A percentile compares a stretch with the other conserved stretches of the same genome.
Conservation (phyloP, 2,113 vertebrate genomes). For the Dasypus novemcinctus region DNA sequence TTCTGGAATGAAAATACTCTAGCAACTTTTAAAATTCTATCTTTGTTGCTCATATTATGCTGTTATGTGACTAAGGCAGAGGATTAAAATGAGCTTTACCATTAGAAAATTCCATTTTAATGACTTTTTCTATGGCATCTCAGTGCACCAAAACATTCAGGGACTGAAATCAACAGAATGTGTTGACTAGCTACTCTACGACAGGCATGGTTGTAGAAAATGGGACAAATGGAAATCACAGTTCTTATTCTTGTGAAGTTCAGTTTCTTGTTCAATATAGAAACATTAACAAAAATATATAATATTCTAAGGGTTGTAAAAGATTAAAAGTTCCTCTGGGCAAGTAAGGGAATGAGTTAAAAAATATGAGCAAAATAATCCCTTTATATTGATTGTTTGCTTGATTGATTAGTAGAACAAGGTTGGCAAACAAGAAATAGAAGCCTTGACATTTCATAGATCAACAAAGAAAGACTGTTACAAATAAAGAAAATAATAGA, state of each 20-base stretch:
- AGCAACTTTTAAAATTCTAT: constrained; percentile 18
- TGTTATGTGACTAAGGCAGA: not conserved
- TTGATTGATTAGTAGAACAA: not conserved
- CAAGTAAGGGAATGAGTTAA: not conserved
- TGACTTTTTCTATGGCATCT: not conserved
- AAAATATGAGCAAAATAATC: not conserved
- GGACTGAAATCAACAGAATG: not conserved
- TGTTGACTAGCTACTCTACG: not conserved
- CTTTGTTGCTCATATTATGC: not conserved
- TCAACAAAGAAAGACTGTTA: not conserved
- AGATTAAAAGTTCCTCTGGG: not conserved
- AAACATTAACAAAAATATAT: not conserved
- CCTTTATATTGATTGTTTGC: not conserved
- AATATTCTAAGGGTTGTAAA: not conserved
- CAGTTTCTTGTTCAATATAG: not conserved
- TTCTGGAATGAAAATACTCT: not conserved
- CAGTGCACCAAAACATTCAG: not conserved
- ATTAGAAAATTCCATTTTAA: not conserved
- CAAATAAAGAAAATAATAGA: not conserved
- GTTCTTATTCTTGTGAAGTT: not conserved
- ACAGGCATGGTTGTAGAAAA: not conserved
- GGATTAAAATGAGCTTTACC: not conserved
- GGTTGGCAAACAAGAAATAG: not conserved
- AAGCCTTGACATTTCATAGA: not conserved
- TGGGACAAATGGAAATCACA: not conserved